Evolutionary conservation across 2,888 invertebrate genomes (phyloP), one percentile per base, ranked within the genome.

Genomic region (Lissonota sp.): DNA sequence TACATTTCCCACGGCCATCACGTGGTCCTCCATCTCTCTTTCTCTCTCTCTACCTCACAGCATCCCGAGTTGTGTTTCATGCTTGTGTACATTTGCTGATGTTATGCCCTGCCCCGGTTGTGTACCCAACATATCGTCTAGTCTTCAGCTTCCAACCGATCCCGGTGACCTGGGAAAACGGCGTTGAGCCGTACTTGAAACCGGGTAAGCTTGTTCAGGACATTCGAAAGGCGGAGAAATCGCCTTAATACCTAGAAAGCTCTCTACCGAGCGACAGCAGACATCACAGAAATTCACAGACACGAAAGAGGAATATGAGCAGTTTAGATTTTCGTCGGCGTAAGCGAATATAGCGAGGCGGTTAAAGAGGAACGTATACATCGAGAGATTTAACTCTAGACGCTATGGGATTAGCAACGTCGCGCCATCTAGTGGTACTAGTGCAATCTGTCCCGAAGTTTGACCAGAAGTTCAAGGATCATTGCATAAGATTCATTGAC

Each of bases 141-240:
- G 66, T 67, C 62, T 63, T 12, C 40, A 55, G 49, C 73, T 3
- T 26, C 60, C 16, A 53, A 42, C 69, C 26, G 26, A 55, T 67
- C 46, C 64, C 16, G 12, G 64, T 39, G 39, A 64, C 49, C 53
- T 4, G 42, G 12, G 8, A 26, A 16, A 42, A 16, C 12, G 49
- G 39, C 46, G 72, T 60, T 78, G 58, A 78, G 58, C 66, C 53
- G 53, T 53, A n/a, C 60, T 51, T 40, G 72, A 73, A 12, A 73
- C 62, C 73, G 10, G 44, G 14, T 67, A 40, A 67, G 40, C 46
- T 46, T 73, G 49, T 73, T 73, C 60, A 14, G 57, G 8, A 26
- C 26, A 63, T 4, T n/a, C 10, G 7, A 14, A n/a, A 49, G 53
- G 26, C 44, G 26, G 16, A 16, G 42, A 39, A 57, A 1, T 8